Conservation (phyloP, 2,888 invertebrate genomes). For the Hyposoter didymator region DNA sequence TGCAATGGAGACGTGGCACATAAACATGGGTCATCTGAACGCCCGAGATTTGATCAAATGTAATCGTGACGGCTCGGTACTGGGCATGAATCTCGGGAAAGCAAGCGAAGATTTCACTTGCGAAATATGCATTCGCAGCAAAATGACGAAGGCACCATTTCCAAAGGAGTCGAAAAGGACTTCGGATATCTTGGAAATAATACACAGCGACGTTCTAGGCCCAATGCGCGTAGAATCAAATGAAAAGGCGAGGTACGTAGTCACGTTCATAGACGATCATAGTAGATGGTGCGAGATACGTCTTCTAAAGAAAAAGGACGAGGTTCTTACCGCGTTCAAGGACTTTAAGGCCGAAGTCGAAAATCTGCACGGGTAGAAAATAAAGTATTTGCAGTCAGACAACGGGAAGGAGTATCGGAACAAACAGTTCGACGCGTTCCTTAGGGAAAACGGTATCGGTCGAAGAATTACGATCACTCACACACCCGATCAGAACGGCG, state of each 20-base stretch:
- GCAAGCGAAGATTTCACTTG: background rate
- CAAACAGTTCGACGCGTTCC: slow-evolving; percentile 65
- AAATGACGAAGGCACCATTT: slow-evolving; percentile 6
- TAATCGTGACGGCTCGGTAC: background rate
- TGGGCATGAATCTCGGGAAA: background rate
- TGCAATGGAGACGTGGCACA: background rate
- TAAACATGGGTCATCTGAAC: background rate
- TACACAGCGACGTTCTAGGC: background rate
- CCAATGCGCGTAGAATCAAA: background rate
- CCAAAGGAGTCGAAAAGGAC: background rate
- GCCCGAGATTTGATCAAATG: background rate
- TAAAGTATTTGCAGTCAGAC: slow-evolving; percentile 68
- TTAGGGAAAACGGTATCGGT: slow-evolving; percentile 69
- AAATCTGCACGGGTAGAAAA: slow-evolving; percentile 66
- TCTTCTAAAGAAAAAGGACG: slow-evolving; percentile 66
- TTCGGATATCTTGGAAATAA: slow-evolving; percentile 2
- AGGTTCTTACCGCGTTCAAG: slow-evolving; percentile 65
- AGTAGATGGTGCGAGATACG: slow-evolving; percentile 69
- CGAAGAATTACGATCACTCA: slow-evolving; percentile 65
- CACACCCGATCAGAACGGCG: slow-evolving; percentile 77
- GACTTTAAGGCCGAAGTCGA: slow-evolving; percentile 66
- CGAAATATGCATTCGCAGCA: background rate
- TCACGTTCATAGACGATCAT: slow-evolving; percentile 73
- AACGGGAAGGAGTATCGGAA: slow-evolving; percentile 69
- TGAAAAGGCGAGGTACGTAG: slow-evolving; percentile 67